phyloP scores from a whole-genome alignment of 2,888 invertebrate genomes.

The Latrodectus hesperus region DNA sequence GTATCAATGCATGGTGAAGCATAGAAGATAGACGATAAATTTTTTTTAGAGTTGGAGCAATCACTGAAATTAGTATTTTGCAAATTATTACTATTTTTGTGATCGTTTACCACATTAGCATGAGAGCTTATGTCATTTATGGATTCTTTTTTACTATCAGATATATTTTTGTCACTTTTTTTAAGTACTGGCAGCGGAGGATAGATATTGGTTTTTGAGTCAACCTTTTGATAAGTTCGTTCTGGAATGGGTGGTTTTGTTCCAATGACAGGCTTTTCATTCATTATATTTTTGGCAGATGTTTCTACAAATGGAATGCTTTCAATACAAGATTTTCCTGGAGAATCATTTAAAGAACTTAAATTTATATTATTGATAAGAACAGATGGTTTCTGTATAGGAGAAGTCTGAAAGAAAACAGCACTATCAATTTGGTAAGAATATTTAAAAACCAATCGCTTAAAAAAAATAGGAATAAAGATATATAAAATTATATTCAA shows the following conservation, averaged over 20 bases:
- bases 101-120: not conserved
- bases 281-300: too few species aligned
- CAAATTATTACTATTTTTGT: too few species aligned
- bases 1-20: too few species aligned
- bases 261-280: not conserved
- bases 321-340: too few species aligned
- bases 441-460: too few species aligned
- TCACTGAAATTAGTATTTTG: slow-evolving; percentile 50
- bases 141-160: not conserved
- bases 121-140: not conserved
- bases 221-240: slow-evolving; percentile 35
- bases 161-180: not conserved
- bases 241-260: slow-evolving; percentile 52
- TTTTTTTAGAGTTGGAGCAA: slow-evolving; percentile 10
- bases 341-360: not conserved
- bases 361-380: not conserved
- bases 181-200: slow-evolving; percentile 38
- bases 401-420: not conserved
- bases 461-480: too few species aligned
- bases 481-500: too few species aligned
- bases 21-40: too few species aligned
- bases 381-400: not conserved
- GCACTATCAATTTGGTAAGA: too few species aligned
- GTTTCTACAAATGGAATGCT: too few species aligned
- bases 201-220: slow-evolving; percentile 15